phyloP scores from a whole-genome alignment of 2,797 vertebrate species.

The Bovichtus diacanthus region DNA sequence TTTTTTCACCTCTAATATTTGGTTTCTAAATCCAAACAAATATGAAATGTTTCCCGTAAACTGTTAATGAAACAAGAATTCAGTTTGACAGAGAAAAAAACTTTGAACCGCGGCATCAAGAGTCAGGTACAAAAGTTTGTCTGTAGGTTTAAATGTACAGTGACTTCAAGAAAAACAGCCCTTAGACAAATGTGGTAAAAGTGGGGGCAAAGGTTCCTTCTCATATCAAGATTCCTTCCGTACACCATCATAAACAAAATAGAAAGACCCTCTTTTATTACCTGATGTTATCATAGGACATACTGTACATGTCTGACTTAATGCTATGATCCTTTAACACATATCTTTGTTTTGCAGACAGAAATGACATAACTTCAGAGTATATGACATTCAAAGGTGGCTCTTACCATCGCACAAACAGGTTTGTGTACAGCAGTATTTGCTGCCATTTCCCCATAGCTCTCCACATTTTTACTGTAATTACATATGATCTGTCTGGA shows the following conservation, averaged over 20 bases:
- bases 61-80: background rate
- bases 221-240: background rate
- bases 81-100: background rate
- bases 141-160: background rate
- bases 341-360: slow-evolving; percentile 42
- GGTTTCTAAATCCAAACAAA: background rate
- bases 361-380: slow-evolving; percentile 11
- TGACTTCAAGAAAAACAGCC: background rate
- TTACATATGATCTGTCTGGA: too few species aligned
- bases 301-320: slow-evolving; percentile 15
- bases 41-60: background rate
- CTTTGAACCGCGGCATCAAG: background rate
- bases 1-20: background rate
- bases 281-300: background rate
- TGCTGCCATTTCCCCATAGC: background rate
- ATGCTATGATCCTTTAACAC: slow-evolving; percentile 28
- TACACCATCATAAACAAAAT: background rate
- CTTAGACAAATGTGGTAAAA: background rate
- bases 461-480: slow-evolving; percentile 20
- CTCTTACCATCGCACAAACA: slow-evolving; percentile 21
- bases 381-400: slow-evolving; percentile 37
- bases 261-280: slow-evolving; percentile 10
- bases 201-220: slow-evolving; percentile 24
- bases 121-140: background rate
- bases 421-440: background rate